Evolutionary conservation across 2,797 vertebrate species (phyloP), one percentile per base, ranked within the genome.

Genomic region (Ctenochaetus hawaiiensis): DNA sequence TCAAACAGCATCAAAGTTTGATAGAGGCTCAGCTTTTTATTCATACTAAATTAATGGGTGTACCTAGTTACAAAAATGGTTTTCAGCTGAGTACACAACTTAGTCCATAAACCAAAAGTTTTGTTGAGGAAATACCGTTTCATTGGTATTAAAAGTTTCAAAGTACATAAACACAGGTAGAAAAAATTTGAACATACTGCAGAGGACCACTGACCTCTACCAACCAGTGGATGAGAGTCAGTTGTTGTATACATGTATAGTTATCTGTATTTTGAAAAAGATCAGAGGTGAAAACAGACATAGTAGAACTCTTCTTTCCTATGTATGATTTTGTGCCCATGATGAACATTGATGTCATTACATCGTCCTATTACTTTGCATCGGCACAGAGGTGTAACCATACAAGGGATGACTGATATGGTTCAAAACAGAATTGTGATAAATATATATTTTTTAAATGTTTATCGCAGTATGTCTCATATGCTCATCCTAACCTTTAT

Each of bases 141-240:
- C 56, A 72, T 51, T 73, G 34, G 44, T 87, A 79, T 78, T 80
- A 73, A 74, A 85, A 75, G 59, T 70, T 22, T 77, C 45, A 70
- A 74, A 67, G 82, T 57, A 67, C 62, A 59, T 60, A 58, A 77
- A 82, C 56, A 60, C 16, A 71, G 17, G 70, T 81, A 86, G 58
- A 77, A 78, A 72, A 77, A 52, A 68, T 58, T 20, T 9, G 23
- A 10, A 66, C 47, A 68, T 81, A 89, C 73, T 85, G 67, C 74
- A 83, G 80, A 77, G 69, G 20, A 80, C 39, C 1, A 47, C 61
- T 72, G 74, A 81, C 68, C 83, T 77, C 72, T 44, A 80, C 89
- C 90, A 90, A 75, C 89, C 90, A 85, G 91, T 91, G 84, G 84
- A 90, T 67, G 82, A 90, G 81, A 71, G 82, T 69, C 81, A 85